Conservation (phyloP, 1,140 invertebrate genomes). For the Zaprionus ornatus region DNA sequence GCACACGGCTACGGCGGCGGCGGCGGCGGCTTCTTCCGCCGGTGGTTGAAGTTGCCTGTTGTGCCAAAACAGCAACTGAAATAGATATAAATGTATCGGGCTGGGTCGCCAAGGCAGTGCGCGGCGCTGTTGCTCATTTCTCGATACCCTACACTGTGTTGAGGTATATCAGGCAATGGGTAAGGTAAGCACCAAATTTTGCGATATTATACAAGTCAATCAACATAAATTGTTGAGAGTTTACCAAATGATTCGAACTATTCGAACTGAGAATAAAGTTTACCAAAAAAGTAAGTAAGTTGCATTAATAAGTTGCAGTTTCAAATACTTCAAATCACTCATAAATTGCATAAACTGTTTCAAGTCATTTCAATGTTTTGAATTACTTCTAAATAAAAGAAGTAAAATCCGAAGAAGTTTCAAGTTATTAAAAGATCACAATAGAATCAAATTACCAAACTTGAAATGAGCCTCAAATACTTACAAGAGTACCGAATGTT, state of each 20-base stretch:
- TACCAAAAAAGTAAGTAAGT: no score
- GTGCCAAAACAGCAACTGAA: conserved; percentile 66
- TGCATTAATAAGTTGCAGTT: not conserved
- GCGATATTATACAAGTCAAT: no score
- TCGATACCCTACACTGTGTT: not conserved
- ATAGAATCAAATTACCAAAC: not conserved
- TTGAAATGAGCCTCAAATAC: not conserved
- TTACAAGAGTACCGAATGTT: not conserved
- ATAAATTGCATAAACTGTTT: no score
- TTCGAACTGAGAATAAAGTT: not conserved
- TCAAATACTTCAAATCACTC: not conserved
- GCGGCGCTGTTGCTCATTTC: conserved; percentile 52
- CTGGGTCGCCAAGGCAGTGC: conserved; percentile 46
- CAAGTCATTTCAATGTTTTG: not conserved
- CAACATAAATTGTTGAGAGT: not conserved
- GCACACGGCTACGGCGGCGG: conserved; percentile 7
- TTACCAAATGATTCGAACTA: not conserved
- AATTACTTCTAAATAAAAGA: not conserved
- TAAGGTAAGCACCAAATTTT: no score
- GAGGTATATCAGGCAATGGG: not conserved
- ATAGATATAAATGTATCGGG: conserved; percentile 75
- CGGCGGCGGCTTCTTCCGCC: conserved; percentile 5
- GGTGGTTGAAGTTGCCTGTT: conserved; percentile 20
- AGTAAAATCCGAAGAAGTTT: not conserved
- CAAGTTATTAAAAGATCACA: not conserved